Evolutionary conservation across 2,888 invertebrate species (phyloP).

Genomic region (Myopa testacea): DNA sequence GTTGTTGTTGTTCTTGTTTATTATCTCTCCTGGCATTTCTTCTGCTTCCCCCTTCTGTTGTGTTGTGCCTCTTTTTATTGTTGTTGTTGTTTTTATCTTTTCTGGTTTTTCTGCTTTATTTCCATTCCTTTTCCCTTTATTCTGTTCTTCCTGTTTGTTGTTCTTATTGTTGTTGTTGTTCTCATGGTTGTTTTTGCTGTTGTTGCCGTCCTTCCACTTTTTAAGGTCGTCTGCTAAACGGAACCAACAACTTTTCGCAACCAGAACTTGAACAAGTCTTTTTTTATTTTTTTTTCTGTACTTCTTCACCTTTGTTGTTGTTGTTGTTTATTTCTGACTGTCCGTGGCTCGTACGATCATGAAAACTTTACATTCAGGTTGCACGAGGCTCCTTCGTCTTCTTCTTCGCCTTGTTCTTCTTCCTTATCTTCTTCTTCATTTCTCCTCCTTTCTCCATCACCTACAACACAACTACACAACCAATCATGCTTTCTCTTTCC

Average conservation of each 20-base stretch:
- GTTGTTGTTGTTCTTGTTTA: not conserved
- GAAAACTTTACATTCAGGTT: slow-evolving; percentile 3
- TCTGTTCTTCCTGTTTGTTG: not conserved
- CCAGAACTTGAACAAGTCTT: slow-evolving; percentile 4
- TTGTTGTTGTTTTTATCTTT: too few relatives aligned
- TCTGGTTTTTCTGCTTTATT: too few relatives aligned
- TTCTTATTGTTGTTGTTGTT: not conserved
- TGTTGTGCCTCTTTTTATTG: too few relatives aligned
- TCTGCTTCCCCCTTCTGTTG: too few relatives aligned
- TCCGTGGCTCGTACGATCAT: not conserved
- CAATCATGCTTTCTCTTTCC: not conserved
- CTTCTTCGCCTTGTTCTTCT: not conserved
- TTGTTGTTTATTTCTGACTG: not conserved
- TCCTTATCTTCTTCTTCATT: not conserved
- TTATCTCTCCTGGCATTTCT: too few relatives aligned
- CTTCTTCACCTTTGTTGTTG: not conserved
- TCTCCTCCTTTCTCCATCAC: not conserved
- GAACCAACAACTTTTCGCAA: slow-evolving; percentile 29
- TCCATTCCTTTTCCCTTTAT: too few relatives aligned
- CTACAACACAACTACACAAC: not conserved
- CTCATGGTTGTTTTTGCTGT: not conserved
- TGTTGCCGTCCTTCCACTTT: slow-evolving; percentile 1
- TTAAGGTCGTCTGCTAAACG: slow-evolving; percentile 38
- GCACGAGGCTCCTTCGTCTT: not conserved
- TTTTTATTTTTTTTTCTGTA: slow-evolving; percentile 6